Conservation (phyloP, 2,888 invertebrate species). For the Tiliacea citrago region DNA sequence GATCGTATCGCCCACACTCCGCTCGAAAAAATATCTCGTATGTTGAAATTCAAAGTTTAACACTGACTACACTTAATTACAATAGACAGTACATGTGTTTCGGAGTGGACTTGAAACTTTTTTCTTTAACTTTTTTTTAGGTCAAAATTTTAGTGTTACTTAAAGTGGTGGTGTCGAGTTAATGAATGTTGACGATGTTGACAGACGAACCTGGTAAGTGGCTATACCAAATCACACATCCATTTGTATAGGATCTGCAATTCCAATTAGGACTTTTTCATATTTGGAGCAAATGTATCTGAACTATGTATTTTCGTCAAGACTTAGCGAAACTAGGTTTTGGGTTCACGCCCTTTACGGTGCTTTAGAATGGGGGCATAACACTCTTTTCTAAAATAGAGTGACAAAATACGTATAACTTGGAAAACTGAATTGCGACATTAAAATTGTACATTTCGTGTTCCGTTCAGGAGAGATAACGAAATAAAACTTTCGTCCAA, state of each 20-base stretch:
- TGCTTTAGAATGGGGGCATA: slow-evolving; percentile 29
- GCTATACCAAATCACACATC: slow-evolving; percentile 60
- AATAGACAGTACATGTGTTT: slow-evolving; percentile 31
- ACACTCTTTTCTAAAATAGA: slow-evolving; percentile 30
- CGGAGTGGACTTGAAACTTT: slow-evolving; percentile 47
- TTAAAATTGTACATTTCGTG: slow-evolving; percentile 66
- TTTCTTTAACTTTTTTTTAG: slow-evolving; percentile 51
- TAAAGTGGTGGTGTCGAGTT: slow-evolving; percentile 72
- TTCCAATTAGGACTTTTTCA: slow-evolving; percentile 27
- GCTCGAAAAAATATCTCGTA: slow-evolving; percentile 72
- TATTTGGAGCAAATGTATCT: background rate
- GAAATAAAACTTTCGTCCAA: slow-evolving; percentile 75
- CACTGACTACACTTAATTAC: background rate
- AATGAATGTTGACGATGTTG: slow-evolving; percentile 79
- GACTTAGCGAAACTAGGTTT: slow-evolving; percentile 34
- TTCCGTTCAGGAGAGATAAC: slow-evolving; percentile 72
- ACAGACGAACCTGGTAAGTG: slow-evolving; percentile 80
- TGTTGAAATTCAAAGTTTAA: slow-evolving; percentile 56
- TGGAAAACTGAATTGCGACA: slow-evolving; percentile 55
- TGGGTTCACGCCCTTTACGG: slow-evolving; percentile 29
- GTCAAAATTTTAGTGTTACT: slow-evolving; percentile 69
- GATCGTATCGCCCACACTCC: slow-evolving; percentile 52
- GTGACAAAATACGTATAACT: slow-evolving; percentile 44
- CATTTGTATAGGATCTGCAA: slow-evolving; percentile 44
- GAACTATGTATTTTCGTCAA: slow-evolving; percentile 25